A percentile compares a stretch with the other conserved stretches of the same genome.
These are phyloP conservation scores for Andinoacara biseriatus DNA, from an alignment of 2,113 vertebrate species.

Conservation along the genomic window DNA sequence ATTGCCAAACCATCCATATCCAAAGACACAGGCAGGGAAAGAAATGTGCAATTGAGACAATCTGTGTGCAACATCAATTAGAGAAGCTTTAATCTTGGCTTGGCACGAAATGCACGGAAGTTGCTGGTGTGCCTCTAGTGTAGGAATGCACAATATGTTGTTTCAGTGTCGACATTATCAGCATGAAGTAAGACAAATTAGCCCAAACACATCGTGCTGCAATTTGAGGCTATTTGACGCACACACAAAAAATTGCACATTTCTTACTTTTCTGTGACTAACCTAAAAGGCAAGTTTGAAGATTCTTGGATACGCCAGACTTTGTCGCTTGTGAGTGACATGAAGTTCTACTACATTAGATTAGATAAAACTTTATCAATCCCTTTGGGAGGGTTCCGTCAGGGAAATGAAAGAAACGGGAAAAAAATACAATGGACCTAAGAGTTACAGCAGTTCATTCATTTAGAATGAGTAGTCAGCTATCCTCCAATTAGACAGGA, in stretches of 20 bases:
- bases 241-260: too few species aligned
- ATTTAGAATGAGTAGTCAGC: neutral
- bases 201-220: neutral
- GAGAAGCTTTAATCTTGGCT: constrained; percentile 7
- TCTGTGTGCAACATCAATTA: neutral
- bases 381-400: too few species aligned
- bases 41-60: neutral
- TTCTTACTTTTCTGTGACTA: neutral
- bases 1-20: neutral
- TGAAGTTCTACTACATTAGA: neutral
- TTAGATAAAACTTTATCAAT: too few species aligned
- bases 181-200: neutral
- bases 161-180: neutral
- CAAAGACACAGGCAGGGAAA: neutral
- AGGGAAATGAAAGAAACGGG: too few species aligned
- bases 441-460: neutral
- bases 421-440: neutral
- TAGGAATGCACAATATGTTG: neutral
- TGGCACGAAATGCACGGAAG: neutral
- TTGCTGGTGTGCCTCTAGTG: neutral
- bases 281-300: neutral
- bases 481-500: neutral
- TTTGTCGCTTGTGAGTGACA: neutral
- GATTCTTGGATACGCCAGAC: too few species aligned
- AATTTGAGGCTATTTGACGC: neutral